Conservation (phyloP, 2,113 vertebrate genomes). For the Siniperca chuatsi region DNA sequence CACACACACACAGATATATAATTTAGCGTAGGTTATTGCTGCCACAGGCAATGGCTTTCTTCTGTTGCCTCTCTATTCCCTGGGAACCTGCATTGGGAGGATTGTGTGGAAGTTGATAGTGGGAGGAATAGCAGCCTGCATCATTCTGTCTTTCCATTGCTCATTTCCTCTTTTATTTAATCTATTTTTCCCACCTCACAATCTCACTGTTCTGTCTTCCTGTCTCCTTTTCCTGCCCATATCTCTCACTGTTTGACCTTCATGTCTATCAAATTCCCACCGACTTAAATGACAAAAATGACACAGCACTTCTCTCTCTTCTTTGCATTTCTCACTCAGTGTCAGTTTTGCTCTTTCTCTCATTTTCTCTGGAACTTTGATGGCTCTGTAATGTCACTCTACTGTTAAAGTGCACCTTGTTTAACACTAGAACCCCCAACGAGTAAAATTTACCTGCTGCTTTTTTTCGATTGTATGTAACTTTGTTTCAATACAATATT, state of each 20-base stretch:
- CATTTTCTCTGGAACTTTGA: neutral
- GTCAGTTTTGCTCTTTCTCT: slow-evolving; percentile 19
- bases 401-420: neutral
- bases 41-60: slow-evolving; percentile 54
- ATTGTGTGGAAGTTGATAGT: slow-evolving; percentile 39
- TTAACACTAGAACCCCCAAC: neutral
- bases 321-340: neutral
- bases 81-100: slow-evolving; percentile 41
- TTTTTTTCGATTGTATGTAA: no score
- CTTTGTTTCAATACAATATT: no score
- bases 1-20: slow-evolving; percentile 22
- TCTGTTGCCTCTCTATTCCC: slow-evolving; percentile 41
- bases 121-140: slow-evolving; percentile 15
- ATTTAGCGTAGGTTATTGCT: slow-evolving; percentile 48
- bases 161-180: slow-evolving; percentile 61
- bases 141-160: slow-evolving; percentile 65
- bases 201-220: slow-evolving; percentile 51
- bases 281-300: slow-evolving; percentile 21
- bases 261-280: slow-evolving; percentile 26
- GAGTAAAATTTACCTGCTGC: no score
- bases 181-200: slow-evolving; percentile 14
- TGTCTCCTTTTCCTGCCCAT: slow-evolving; percentile 45
- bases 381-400: slow-evolving; percentile 12
- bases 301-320: neutral
- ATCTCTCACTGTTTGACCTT: slow-evolving; percentile 47